Base-by-base conservation (phyloP, 2,797 vertebrate genomes). In the Clarias platycephalus region DNA sequence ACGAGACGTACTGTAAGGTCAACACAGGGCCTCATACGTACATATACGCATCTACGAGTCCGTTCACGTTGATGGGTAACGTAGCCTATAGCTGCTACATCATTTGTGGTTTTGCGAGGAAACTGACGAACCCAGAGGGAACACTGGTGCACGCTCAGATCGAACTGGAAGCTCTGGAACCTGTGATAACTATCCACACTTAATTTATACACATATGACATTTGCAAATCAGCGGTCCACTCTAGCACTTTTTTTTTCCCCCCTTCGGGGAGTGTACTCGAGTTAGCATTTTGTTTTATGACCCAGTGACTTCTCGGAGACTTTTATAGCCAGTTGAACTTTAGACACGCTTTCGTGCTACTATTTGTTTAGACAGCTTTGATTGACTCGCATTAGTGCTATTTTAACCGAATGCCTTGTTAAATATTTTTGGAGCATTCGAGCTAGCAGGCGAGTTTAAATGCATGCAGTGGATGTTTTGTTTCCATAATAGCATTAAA, bases 401-500 rank as follows among this genome's bases (percentile, higher is more conserved):
- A 77, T 85, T 85, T 85, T 82, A 72, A 70, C 74, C 55, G 44
- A 74, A 55, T 64, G 82, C 74, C 62, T 80, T 72, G 53, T 67
- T 84, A 77, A 87, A 84, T 83, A 67, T 83, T 86, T 80, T 49
- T 62, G 72, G 60, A 84, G 75, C 82, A 80, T 80, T 87, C 63
- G 53, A 79, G 75, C 79, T 72, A 79, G 84, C 78, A 80, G 71
- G 53, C 84, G 81, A 15, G 77, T 68, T 57, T 60, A 77, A 75
- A 64, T 62, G 80, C 83, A 86, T 57, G 80, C 83, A 85, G 87
- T 70, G 75, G 82, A 60, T 53, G 82, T 79, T 75, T 26, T 75
- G 55, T 53, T 53, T 53, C 74, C 44, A 87, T 79, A 83, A 49
- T 74, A 89, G 85, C 85, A 84, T 81, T 87, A 86, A 81, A 79